phyloP scores from a whole-genome alignment of 1,140 invertebrate species.

The Contarinia nasturtii region DNA sequence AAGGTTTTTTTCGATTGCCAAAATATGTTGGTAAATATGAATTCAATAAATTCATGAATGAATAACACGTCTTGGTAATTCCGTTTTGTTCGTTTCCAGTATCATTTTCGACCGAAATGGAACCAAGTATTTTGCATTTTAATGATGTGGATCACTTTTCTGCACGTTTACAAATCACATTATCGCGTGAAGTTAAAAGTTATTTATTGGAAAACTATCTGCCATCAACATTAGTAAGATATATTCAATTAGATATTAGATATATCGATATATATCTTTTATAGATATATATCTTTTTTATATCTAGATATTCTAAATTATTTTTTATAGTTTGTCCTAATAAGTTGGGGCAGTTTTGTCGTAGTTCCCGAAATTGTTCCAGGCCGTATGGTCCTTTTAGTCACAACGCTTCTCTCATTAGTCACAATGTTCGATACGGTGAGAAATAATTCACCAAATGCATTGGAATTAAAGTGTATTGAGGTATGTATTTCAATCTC shows the following conservation, averaged over 20 bases:
- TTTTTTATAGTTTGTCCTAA: slow-evolving; percentile 45
- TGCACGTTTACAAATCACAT: slow-evolving; percentile 31
- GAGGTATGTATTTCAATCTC: no score
- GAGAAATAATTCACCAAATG: slow-evolving; percentile 38
- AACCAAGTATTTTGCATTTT: slow-evolving; percentile 5
- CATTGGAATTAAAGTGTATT: slow-evolving; percentile 44
- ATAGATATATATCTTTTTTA: no score
- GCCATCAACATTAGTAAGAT: slow-evolving; percentile 35
- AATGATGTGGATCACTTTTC: slow-evolving; percentile 30
- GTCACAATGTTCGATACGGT: slow-evolving; percentile 43
- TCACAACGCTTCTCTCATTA: slow-evolving; percentile 36
- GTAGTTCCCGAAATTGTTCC: slow-evolving; percentile 41
- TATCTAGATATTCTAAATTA: no score
- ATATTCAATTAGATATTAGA: no score
- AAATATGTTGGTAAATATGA: no score
- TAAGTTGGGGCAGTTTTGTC: slow-evolving; percentile 44
- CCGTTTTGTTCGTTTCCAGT: no score
- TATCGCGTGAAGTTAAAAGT: slow-evolving; percentile 34
- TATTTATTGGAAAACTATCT: slow-evolving; percentile 40
- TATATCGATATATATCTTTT: no score
- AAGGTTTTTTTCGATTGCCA: slow-evolving; percentile 27
- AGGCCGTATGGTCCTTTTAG: slow-evolving; percentile 33
- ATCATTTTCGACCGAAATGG: slow-evolving; percentile 3
- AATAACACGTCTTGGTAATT: slow-evolving; percentile 17
- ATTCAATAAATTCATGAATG: no score